These are phyloP conservation scores for Diaprepes abbreviatus DNA, from an alignment of 2,888 invertebrate genomes.

Conservation along the genomic window DNA sequence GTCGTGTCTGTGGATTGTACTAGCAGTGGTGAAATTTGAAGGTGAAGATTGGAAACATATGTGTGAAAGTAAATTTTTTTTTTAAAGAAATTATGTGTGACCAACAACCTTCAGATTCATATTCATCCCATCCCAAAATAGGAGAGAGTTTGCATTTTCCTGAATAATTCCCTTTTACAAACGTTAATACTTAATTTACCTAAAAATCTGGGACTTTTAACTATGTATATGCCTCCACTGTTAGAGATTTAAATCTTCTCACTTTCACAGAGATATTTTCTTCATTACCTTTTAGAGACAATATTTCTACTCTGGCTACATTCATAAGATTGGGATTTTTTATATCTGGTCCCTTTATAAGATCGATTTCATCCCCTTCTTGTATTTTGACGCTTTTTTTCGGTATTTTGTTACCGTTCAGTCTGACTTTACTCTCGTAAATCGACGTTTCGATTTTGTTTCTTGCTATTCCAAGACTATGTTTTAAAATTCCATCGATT, in stretches of 20 bases:
- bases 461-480: slow-evolving; percentile 78
- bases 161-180: too few relatives aligned
- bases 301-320: slow-evolving; percentile 78
- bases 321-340: slow-evolving; percentile 78
- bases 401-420: slow-evolving; percentile 81
- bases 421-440: slow-evolving; percentile 83
- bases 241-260: slow-evolving; percentile 77
- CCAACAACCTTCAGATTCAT: too few relatives aligned
- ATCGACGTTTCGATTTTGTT: slow-evolving; percentile 86
- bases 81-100: too few relatives aligned
- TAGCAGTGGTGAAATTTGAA: too few relatives aligned
- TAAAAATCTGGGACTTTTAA: too few relatives aligned
- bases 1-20: too few relatives aligned
- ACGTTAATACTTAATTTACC: too few relatives aligned
- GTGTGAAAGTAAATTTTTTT: too few relatives aligned
- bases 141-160: too few relatives aligned
- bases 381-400: slow-evolving; percentile 82
- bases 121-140: too few relatives aligned
- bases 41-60: too few relatives aligned
- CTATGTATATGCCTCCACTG: slow-evolving; percentile 72
- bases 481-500: slow-evolving; percentile 79
- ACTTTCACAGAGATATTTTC: slow-evolving; percentile 74
- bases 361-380: slow-evolving; percentile 82
- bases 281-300: slow-evolving; percentile 71
- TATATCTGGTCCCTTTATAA: slow-evolving; percentile 77